Evolutionary conservation across 2,113 vertebrate genomes (phyloP).

Genomic region (Archocentrus centrarchus): DNA sequence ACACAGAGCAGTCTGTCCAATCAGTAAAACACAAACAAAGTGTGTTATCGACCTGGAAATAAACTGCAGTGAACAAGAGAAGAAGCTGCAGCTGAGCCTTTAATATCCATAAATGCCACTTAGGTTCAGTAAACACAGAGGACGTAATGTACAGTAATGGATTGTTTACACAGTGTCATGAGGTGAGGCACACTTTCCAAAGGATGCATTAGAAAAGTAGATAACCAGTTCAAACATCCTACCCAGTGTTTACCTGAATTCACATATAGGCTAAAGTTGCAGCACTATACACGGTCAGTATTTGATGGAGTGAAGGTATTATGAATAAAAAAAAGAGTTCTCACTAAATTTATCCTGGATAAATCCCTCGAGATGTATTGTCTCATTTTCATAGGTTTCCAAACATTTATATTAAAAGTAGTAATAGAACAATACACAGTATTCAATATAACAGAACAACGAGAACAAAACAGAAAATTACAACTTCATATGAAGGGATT

Average conservation of each 20-base stretch:
- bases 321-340: background rate
- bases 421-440: background rate
- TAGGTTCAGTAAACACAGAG: background rate
- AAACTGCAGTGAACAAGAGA: background rate
- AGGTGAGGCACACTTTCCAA: background rate
- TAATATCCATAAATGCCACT: background rate
- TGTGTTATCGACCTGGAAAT: background rate
- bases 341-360: background rate
- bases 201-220: background rate
- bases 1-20: background rate
- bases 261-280: background rate
- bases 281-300: background rate
- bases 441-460: rapidly evolving
- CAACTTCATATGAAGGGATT: background rate
- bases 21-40: constrained; percentile 23
- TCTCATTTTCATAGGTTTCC: rapidly evolving
- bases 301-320: background rate
- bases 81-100: background rate
- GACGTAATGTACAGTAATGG: background rate
- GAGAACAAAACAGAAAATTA: background rate
- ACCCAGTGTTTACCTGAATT: background rate
- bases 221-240: background rate
- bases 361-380: background rate
- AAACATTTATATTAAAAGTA: background rate
- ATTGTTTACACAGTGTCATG: background rate